phyloP scores from a whole-genome alignment of 2,113 vertebrate species.

The Gymnobelideus leadbeateri region DNA sequence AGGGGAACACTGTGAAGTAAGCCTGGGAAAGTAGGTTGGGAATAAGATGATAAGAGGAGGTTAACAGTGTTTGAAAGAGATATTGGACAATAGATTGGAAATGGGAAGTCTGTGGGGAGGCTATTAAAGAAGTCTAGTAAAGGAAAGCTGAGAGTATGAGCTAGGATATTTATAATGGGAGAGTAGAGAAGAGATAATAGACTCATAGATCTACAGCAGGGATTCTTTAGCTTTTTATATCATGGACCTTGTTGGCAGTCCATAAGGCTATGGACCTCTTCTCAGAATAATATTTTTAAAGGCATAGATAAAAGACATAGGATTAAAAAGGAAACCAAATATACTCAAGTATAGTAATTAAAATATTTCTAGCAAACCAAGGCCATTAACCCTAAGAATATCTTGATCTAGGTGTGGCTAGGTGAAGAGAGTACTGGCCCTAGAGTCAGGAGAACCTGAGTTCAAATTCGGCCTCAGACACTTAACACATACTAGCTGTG shows the following conservation, averaged over 20 bases:
- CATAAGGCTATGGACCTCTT: not conserved
- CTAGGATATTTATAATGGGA: not conserved
- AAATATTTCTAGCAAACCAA: not conserved
- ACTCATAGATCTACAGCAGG: not conserved
- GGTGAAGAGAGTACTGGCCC: too few relatives aligned
- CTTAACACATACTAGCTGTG: too few relatives aligned
- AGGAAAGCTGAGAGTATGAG: not conserved
- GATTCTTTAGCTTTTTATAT: not conserved
- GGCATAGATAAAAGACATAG: not conserved
- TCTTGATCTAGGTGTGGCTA: not conserved
- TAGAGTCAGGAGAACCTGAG: too few relatives aligned
- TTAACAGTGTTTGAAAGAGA: not conserved
- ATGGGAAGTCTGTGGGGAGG: not conserved
- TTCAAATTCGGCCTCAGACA: too few relatives aligned
- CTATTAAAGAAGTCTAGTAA: not conserved
- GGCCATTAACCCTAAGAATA: not conserved
- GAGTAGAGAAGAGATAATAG: not conserved
- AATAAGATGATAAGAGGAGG: not conserved
- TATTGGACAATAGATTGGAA: not conserved
- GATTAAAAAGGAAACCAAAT: not conserved
- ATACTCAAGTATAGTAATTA: not conserved
- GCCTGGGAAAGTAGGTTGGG: not conserved
- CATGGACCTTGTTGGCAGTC: not conserved
- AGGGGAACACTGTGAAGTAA: not conserved
- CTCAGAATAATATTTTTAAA: not conserved